phyloP scores from a whole-genome alignment of 2,797 vertebrate genomes.

The Eulemur coronatus region DNA sequence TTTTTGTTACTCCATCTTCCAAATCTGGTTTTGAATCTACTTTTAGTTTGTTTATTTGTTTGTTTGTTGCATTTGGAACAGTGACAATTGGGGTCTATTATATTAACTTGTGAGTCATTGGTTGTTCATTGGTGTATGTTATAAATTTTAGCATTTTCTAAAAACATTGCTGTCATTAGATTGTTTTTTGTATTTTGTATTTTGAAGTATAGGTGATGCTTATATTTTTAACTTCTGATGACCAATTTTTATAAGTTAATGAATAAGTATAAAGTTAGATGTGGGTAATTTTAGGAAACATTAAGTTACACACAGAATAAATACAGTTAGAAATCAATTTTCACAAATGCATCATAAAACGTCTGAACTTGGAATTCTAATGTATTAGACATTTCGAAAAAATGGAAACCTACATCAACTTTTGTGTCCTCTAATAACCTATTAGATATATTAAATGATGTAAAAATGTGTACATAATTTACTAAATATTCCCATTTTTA shows the following conservation, averaged over 20 bases:
- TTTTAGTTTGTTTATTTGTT: not conserved
- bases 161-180: not conserved
- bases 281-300: not conserved
- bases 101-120: not conserved
- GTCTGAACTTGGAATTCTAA: not conserved
- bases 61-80: not conserved
- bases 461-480: not conserved
- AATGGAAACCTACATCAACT: not conserved
- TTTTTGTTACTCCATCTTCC: not conserved
- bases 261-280: not conserved
- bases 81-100: not conserved
- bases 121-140: not conserved
- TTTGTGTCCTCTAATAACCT: not conserved
- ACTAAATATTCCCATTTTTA: not conserved
- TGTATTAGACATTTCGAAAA: not conserved
- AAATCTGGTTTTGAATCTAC: not conserved
- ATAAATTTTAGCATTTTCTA: not conserved
- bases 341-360: not conserved
- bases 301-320: not conserved
- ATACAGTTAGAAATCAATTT: not conserved
- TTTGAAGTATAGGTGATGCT: not conserved
- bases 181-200: not conserved
- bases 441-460: not conserved
- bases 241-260: not conserved
- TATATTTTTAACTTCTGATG: not conserved